Evolutionary conservation across 2,888 invertebrate genomes (phyloP).

Genomic region (Agrypnus murinus): DNA sequence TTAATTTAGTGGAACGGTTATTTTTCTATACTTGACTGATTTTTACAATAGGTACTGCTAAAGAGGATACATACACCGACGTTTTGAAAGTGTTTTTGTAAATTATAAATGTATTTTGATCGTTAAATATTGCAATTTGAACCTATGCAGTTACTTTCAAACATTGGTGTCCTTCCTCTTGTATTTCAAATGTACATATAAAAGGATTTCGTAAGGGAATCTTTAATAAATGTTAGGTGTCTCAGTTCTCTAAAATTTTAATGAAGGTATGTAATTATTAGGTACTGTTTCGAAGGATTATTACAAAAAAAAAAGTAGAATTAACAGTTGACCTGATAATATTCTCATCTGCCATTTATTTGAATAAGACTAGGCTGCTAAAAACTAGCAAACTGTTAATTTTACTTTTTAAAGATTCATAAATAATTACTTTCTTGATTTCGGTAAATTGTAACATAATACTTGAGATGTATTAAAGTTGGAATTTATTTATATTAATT

Average conservation of each 20-base stretch:
- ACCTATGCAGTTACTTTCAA: constrained; percentile 48
- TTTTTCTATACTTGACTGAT: constrained; percentile 48
- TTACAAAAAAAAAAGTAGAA: not conserved
- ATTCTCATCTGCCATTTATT: not conserved
- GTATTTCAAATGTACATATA: constrained; percentile 58
- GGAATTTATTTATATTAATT: no score
- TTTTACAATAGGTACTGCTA: constrained; percentile 2
- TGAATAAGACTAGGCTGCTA: not conserved
- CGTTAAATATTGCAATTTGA: constrained; percentile 1
- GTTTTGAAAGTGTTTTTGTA: constrained; percentile 48
- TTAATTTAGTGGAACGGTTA: constrained; percentile 41
- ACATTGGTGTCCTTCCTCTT: constrained; percentile 57
- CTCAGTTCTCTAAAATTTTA: constrained; percentile 30
- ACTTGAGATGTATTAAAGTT: not conserved
- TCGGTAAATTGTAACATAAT: constrained; percentile 19
- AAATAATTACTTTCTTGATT: constrained; percentile 1
- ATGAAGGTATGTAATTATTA: constrained; percentile 1
- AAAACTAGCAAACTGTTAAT: not conserved
- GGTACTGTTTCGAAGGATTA: not conserved
- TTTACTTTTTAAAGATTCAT: not conserved
- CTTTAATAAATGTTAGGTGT: constrained; percentile 55
- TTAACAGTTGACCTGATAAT: not conserved
- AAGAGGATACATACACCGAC: constrained; percentile 46
- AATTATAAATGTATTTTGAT: not conserved
- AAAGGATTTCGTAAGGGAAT: constrained; percentile 30